phyloP scores from a whole-genome alignment of 2,113 vertebrate species.

The Heterochromis multidens region DNA sequence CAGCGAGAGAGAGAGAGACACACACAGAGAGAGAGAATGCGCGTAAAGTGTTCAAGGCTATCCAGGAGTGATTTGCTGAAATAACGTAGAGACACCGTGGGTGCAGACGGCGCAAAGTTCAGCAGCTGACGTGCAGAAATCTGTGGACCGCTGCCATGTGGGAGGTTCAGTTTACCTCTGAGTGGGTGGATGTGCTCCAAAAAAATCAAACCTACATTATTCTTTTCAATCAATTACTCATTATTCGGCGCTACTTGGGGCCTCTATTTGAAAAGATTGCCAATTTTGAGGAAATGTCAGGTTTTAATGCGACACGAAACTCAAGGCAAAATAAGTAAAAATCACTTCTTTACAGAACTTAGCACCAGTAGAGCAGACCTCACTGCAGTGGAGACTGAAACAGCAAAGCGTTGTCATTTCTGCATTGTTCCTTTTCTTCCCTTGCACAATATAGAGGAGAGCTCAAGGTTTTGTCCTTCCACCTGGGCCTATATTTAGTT shows the following conservation, averaged over 20 bases:
- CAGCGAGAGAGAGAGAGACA: neutral
- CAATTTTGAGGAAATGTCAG: neutral
- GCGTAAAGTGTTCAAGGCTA: slow-evolving; percentile 23
- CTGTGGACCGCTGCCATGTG: slow-evolving; percentile 25
- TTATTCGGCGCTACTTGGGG: neutral
- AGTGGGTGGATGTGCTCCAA: neutral
- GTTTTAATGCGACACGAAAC: neutral
- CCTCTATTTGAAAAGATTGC: neutral
- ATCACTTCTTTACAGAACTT: neutral
- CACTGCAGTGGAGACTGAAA: neutral
- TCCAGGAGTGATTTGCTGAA: slow-evolving; percentile 33
- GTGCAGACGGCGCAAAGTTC: slow-evolving; percentile 37
- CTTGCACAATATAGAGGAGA: neutral
- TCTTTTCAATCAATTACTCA: neutral
- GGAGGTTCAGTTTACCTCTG: slow-evolving; percentile 36
- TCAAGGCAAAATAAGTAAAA: neutral
- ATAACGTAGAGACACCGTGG: slow-evolving; percentile 46
- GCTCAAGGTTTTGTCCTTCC: slow-evolving; percentile 35
- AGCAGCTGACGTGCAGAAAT: slow-evolving; percentile 13
- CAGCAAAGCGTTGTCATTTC: neutral
- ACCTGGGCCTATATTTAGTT: slow-evolving; percentile 50
- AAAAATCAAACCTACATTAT: rapidly evolving
- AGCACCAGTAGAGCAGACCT: neutral
- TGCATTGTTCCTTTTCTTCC: neutral
- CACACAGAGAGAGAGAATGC: neutral